Percentiles rank a stretch among this genome's conserved stretches.
Conservation (phyloP, 2,113 vertebrate species). For the Copsychus sechellarum region DNA sequence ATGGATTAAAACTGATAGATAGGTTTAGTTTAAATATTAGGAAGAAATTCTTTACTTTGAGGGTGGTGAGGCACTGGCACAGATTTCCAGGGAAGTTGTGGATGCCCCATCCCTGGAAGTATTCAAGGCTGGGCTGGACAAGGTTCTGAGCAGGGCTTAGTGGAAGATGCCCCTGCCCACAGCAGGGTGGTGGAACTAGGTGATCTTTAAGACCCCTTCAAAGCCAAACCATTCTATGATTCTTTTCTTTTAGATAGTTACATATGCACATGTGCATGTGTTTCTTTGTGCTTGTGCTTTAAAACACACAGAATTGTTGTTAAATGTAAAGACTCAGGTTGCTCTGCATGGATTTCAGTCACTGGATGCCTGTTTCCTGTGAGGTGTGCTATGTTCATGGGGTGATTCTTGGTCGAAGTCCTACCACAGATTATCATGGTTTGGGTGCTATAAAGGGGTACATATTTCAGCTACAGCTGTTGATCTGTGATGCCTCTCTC, state of each 20-base stretch:
- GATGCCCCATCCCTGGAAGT: background rate
- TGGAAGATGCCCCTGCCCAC: background rate
- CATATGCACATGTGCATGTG: background rate
- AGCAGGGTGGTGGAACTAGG: background rate
- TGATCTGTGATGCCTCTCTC: background rate
- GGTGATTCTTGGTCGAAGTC: background rate
- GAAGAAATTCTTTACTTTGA: background rate
- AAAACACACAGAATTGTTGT: background rate
- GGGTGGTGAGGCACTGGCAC: background rate
- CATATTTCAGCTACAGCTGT: background rate
- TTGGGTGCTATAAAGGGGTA: background rate
- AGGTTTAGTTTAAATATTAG: background rate
- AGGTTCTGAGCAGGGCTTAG: background rate
- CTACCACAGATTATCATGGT: background rate
- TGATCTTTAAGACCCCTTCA: background rate
- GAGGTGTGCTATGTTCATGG: background rate
- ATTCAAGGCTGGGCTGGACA: background rate
- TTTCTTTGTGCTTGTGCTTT: background rate
- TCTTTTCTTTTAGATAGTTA: background rate
- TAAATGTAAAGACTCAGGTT: background rate
- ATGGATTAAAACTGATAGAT: background rate
- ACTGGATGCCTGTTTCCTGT: background rate
- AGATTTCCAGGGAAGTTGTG: background rate
- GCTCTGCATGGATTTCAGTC: background rate
- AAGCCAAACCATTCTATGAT: background rate